Evolutionary conservation across 2,888 invertebrate genomes (phyloP), one percentile per base, ranked within the genome.

Genomic region (Ligdia adustata): DNA sequence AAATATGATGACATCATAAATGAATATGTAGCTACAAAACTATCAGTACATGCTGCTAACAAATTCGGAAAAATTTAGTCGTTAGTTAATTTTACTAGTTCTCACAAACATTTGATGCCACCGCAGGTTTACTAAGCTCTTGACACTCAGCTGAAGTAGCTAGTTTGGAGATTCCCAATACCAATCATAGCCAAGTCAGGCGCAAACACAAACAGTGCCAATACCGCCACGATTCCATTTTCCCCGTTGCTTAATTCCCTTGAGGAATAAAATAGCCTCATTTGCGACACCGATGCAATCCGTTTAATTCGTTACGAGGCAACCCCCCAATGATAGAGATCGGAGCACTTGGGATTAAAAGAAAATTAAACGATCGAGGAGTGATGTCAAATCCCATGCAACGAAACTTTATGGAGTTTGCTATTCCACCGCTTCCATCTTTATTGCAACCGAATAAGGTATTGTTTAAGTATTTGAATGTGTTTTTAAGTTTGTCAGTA

Each of bases 251-350:
- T 69, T 64, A 70, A 66, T 66, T 80, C 84, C 79, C 82, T 60
- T 63, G 83, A 86, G 84, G 75, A 80, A 82, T 82, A 77, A 83
- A 90, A 83, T 88, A 74, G 84, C 70, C 85, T 87, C 83, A 88
- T 88, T 90, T 88, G 82, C 78, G 86, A 87, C 82, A 84, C 82
- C 81, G 77, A 86, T 79, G 83, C 88, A 87, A 90, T 89, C 81
- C 81, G 81, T 80, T 85, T 85, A 87, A 87, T 88, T 88, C 83
- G 87, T 79, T 76, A 84, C 86, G 81, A 75, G 57, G 78, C 79
- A 80, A 79, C 85, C 86, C 87, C 79, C 81, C 70, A 67, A 79
- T 79, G 81, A 87, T 88, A 84, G 81, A 77, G 72, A 84, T 84
- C 75, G 78, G 79, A 79, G 79, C 84, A 75, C 80, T 81, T 70